A percentile compares a stretch with the other conserved stretches of the same genome.
Evolutionary conservation across 2,113 vertebrate genomes (phyloP).

Genomic region (Galemys pyrenaicus): DNA sequence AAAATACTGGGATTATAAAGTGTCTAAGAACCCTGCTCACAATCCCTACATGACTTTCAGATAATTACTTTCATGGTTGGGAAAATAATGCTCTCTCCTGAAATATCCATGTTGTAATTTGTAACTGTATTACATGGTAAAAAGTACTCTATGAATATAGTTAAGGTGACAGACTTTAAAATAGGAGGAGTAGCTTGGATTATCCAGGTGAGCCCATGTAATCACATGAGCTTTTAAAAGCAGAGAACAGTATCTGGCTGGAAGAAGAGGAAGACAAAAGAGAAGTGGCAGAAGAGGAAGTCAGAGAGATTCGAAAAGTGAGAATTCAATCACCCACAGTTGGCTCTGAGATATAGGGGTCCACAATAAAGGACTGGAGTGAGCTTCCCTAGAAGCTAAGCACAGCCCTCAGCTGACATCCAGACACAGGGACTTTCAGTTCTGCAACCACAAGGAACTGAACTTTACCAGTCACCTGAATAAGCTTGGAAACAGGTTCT

Average conservation of each 20-base stretch:
- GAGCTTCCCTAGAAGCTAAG: neutral
- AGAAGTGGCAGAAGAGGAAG: neutral
- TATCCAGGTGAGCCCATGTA: neutral
- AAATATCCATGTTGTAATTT: neutral
- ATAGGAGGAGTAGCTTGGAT: neutral
- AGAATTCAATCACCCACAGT: neutral
- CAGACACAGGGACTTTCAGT: neutral
- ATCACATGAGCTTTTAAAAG: neutral
- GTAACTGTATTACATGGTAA: neutral
- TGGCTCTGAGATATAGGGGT: neutral
- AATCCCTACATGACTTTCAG: neutral
- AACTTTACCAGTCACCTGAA: neutral
- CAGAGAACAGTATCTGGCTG: neutral
- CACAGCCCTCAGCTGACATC: neutral
- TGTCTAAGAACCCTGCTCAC: slow-evolving; percentile 15
- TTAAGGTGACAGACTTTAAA: slow-evolving; percentile 19
- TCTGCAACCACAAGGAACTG: neutral
- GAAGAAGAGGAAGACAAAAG: neutral
- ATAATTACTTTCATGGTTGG: neutral
- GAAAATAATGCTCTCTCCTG: neutral
- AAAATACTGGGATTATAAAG: neutral
- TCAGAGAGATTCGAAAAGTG: neutral
- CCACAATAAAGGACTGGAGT: neutral
- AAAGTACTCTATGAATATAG: neutral
- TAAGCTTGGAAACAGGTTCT: neutral